Conservation (phyloP, 2,888 invertebrate genomes). For the Mesorhabditis belari region DNA sequence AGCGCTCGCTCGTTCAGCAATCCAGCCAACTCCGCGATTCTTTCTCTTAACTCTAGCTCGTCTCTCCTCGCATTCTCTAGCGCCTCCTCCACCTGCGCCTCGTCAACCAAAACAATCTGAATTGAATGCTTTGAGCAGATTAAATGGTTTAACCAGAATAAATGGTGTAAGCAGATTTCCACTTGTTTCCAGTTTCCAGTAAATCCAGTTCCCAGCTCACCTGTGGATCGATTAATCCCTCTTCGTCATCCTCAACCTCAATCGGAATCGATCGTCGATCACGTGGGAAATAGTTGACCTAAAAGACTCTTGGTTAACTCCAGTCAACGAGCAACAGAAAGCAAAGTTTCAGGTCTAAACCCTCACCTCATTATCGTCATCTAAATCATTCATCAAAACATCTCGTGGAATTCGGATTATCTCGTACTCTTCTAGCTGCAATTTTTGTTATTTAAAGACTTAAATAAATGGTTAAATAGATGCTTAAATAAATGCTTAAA, state of each 20-base stretch:
- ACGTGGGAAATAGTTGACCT: background rate
- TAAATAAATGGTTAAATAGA: no score
- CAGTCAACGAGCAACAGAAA: no score
- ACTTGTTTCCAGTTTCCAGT: no score
- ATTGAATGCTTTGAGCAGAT: no score
- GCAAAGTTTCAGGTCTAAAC: no score
- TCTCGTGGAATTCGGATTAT: background rate
- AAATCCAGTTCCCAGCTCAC: no score
- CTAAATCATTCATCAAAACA: background rate
- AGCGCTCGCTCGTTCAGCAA: slow-evolving; percentile 35
- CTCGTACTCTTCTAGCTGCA: background rate
- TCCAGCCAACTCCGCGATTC: slow-evolving; percentile 36
- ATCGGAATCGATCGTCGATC: background rate
- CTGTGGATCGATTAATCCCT: background rate
- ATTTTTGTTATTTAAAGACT: no score
- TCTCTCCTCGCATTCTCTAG: slow-evolving; percentile 12
- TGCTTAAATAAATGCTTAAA: no score
- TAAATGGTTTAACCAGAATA: no score
- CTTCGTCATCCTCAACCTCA: background rate
- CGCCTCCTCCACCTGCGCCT: slow-evolving; percentile 22
- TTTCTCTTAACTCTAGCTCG: slow-evolving; percentile 26
- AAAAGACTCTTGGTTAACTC: no score
- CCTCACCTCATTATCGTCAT: background rate
- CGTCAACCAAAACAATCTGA: slow-evolving; percentile 18
- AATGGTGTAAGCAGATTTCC: no score